Evolutionary conservation across 2,797 vertebrate genomes (phyloP).

Genomic region (Myotis pilosus): DNA sequence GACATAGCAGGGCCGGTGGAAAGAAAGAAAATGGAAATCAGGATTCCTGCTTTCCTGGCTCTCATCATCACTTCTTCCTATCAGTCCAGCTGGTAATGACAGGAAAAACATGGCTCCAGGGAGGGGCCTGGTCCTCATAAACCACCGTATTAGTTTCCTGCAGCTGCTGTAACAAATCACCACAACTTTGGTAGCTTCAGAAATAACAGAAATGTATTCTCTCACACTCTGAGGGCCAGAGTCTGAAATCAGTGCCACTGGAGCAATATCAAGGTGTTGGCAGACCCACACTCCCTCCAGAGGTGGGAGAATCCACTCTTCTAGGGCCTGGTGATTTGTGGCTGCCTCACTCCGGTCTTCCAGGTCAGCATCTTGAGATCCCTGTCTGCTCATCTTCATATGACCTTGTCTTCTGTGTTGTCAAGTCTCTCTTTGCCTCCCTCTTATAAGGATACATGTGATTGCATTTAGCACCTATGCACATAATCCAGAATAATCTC

Average conservation of each 20-base stretch:
- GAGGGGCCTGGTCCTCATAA: rapidly evolving
- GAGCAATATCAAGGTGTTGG: not conserved
- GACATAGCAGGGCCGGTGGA: not conserved
- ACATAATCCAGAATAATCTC: not conserved
- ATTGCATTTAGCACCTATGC: too few species aligned
- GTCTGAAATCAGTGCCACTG: too few species aligned
- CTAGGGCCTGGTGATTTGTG: too few species aligned
- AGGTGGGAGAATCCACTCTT: not conserved
- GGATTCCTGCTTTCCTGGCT: not conserved
- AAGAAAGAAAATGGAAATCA: not conserved
- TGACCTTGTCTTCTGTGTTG: not conserved
- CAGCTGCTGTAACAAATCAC: not conserved
- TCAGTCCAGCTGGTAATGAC: rapidly evolving
- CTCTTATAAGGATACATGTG: not conserved
- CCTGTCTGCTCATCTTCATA: not conserved
- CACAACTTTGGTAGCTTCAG: not conserved
- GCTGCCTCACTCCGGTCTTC: rapidly evolving
- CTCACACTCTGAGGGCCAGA: not conserved
- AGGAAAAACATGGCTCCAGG: too few species aligned
- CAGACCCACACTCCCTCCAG: not conserved
- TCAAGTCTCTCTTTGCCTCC: not conserved
- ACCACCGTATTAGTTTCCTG: not conserved
- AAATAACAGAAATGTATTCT: not conserved
- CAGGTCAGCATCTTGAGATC: not conserved
- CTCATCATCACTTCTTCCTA: not conserved